phyloP scores from a whole-genome alignment of 2,797 vertebrate species.

The Euphonia xanthogaster region DNA sequence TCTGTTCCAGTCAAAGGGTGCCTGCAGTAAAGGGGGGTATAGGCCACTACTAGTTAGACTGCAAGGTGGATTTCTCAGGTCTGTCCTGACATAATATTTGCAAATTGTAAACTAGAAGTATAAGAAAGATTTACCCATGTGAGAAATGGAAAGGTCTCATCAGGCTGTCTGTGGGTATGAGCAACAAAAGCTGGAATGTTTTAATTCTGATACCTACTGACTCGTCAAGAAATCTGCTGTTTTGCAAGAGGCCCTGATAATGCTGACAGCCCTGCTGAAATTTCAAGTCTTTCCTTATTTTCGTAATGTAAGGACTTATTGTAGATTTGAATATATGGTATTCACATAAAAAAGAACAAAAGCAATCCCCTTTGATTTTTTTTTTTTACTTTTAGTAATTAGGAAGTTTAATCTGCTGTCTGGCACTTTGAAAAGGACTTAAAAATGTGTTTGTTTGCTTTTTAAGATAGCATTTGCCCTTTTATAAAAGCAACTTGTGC shows the following conservation, averaged over 20 bases:
- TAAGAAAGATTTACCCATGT: neutral
- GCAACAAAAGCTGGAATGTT: neutral
- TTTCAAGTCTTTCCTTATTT: neutral
- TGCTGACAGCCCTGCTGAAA: neutral
- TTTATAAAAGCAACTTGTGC: neutral
- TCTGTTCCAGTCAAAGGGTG: neutral
- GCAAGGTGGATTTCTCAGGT: neutral
- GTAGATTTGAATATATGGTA: neutral
- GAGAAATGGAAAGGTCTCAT: neutral
- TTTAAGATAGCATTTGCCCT: constrained; percentile 54
- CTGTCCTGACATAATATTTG: neutral
- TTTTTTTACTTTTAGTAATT: neutral
- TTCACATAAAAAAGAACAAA: neutral
- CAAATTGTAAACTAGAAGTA: neutral
- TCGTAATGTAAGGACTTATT: accelerated
- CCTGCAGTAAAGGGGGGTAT: neutral
- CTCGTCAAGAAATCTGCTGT: neutral
- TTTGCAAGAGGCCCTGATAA: neutral
- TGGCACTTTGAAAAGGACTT: constrained; percentile 10
- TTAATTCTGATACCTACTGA: neutral
- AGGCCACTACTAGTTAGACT: neutral
- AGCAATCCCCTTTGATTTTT: neutral
- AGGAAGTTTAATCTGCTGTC: constrained; percentile 28
- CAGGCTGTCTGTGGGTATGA: neutral
- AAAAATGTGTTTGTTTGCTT: neutral